Conservation (phyloP, 2,797 vertebrate species). For the Eutrigla gurnardus region DNA sequence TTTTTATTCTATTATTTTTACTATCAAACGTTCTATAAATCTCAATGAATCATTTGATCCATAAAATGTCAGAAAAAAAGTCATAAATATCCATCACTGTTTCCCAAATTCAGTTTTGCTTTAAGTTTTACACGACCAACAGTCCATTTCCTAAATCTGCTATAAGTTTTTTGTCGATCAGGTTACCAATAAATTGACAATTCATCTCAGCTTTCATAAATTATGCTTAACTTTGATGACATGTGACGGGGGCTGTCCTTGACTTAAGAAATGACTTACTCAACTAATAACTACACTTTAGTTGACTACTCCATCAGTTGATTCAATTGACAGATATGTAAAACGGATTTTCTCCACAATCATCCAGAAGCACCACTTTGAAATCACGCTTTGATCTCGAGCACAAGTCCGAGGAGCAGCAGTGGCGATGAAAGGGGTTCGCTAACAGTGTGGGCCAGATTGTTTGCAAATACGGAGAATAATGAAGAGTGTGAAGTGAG, state of each 20-base stretch:
- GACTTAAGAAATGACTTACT: too few relatives aligned
- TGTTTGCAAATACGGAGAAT: constrained; percentile 10
- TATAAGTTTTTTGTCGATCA: neutral
- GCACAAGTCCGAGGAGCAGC: neutral
- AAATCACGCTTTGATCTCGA: too few relatives aligned
- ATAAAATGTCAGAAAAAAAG: neutral
- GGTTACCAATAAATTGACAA: too few relatives aligned
- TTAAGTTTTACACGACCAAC: neutral
- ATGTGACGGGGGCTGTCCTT: too few relatives aligned
- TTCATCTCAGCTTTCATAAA: too few relatives aligned
- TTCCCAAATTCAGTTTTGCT: neutral
- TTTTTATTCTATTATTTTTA: neutral
- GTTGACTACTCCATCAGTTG: too few relatives aligned
- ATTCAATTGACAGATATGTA: too few relatives aligned
- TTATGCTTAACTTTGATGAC: too few relatives aligned
- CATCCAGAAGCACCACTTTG: too few relatives aligned
- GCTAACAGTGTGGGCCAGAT: neutral
- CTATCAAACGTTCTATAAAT: neutral
- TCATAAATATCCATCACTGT: neutral
- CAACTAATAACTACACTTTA: too few relatives aligned
- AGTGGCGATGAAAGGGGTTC: neutral
- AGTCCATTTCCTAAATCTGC: neutral
- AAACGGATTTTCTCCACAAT: too few relatives aligned
- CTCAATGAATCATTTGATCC: neutral
- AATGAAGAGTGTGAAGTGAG: neutral